Evolutionary conservation across 2,113 vertebrate species (phyloP).

Genomic region (Brachypodius melanocephalos): DNA sequence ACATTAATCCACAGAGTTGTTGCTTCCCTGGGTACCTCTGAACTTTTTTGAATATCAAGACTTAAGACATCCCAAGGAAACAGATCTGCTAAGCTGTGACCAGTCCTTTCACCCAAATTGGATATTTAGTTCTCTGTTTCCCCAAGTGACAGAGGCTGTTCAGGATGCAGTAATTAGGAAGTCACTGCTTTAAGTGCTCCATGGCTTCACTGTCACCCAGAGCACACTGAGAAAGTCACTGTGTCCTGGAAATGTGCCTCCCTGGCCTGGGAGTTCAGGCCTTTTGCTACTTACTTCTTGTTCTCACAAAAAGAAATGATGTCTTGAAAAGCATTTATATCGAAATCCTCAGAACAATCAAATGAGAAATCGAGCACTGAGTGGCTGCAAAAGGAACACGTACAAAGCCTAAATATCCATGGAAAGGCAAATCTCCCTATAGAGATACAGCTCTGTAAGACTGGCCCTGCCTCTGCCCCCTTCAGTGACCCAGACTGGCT

Average conservation of each 20-base stretch:
- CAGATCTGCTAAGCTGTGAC: not conserved
- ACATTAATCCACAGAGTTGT: not conserved
- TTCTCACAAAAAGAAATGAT: constrained; percentile 97
- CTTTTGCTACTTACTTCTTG: constrained; percentile 93
- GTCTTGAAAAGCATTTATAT: constrained; percentile 96
- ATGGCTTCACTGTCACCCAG: not conserved
- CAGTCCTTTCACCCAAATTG: not conserved
- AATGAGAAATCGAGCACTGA: constrained; percentile 98
- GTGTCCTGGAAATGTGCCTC: constrained; percentile 60
- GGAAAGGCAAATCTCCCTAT: not conserved
- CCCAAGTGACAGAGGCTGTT: not conserved
- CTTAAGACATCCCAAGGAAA: not conserved
- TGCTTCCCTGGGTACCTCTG: not conserved
- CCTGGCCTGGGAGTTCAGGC: constrained; percentile 41
- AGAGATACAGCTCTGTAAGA: not conserved
- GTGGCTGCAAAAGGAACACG: constrained; percentile 84
- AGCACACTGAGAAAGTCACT: not conserved
- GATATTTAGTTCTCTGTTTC: not conserved
- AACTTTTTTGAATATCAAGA: not conserved
- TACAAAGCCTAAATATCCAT: constrained; percentile 42
- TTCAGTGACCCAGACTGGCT: not conserved
- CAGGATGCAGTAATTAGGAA: not conserved
- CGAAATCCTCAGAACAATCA: constrained; percentile 96
- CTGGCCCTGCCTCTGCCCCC: not conserved
- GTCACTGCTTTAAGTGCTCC: not conserved